Evolutionary conservation across 2,113 vertebrate species (phyloP), one percentile per base, ranked within the genome.

Genomic region (Indicator indicator): DNA sequence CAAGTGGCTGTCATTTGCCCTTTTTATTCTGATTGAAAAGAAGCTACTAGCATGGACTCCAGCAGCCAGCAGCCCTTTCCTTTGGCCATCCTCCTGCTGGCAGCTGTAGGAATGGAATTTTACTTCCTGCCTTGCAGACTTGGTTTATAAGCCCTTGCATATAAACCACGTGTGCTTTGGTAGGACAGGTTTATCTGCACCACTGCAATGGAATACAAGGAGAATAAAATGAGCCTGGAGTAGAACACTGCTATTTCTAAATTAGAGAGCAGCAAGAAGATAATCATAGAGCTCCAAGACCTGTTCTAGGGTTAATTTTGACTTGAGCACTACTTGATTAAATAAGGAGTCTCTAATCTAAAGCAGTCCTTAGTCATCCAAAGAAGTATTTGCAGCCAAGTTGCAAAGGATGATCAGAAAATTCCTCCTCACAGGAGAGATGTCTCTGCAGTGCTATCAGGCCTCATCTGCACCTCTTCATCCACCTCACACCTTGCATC

Each of bases 401-500:
- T 3, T 72, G 21, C 5, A 20, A 13, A 10, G 56, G 27, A 13
- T 3, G 14, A 19, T 20, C 38, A 63, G 50, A 50, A 9, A 80
- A 55, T 6, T 27, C 8, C 7, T 30, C 16, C 16, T 38, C 0
- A 0, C 5, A 13, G 19, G 33, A 26, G 42, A 26, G 23, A 9
- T 8, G 3, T 2, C 27, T 21, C 27, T 59, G 55, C 16, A 60
- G 42, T 33, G 2, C 32, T 16, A 1, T 40, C 2, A 0, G 6
- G 15, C 58, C 28, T 13, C 1, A 23, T 1, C 15, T 8, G 14
- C 19, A 19, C 2, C 38, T 32, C 16, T 42, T 10, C 32, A 7
- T 32, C 50, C 5, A 4, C 2, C 79, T 44, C 18, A 0, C 4
- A 26, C 42, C 12, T 38, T 12, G 12, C n/a, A 38, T 1, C 1